phyloP scores from a whole-genome alignment of 2,888 invertebrate genomes.

The Cephus runcator region DNA sequence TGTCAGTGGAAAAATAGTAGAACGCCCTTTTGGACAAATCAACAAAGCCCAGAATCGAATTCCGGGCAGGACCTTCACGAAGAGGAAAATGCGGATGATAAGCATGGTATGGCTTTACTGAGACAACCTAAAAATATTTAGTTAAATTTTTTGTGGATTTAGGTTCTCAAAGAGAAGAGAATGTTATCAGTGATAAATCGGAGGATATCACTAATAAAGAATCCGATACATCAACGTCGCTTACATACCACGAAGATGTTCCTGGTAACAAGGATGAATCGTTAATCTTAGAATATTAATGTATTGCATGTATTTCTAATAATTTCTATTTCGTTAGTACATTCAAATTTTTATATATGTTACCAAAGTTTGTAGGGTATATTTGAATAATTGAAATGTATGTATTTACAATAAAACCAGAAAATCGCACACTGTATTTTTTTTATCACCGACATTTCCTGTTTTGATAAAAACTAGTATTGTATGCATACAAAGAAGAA shows the following conservation, averaged over 20 bases:
- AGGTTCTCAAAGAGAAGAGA: neutral
- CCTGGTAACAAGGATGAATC: neutral
- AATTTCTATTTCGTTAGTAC: neutral
- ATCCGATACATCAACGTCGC: neutral
- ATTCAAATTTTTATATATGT: neutral
- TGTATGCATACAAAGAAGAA: neutral
- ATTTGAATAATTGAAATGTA: neutral
- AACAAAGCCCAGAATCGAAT: neutral
- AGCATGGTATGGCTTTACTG: neutral
- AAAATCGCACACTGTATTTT: neutral
- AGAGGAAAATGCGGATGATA: neutral
- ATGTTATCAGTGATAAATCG: too few relatives aligned
- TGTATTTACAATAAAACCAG: neutral
- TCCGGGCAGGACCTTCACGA: neutral
- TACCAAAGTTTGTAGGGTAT: neutral
- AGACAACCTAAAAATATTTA: neutral
- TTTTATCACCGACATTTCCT: neutral
- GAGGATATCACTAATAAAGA: neutral
- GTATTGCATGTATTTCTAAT: neutral
- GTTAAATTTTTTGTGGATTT: neutral
- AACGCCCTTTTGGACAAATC: conserved; percentile 64
- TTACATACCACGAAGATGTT: neutral
- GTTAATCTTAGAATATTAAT: neutral
- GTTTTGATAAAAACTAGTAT: neutral
- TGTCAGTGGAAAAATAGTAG: conserved; percentile 68